phyloP scores from a whole-genome alignment of 2,888 invertebrate genomes.

The Acrocera orbiculus region DNA sequence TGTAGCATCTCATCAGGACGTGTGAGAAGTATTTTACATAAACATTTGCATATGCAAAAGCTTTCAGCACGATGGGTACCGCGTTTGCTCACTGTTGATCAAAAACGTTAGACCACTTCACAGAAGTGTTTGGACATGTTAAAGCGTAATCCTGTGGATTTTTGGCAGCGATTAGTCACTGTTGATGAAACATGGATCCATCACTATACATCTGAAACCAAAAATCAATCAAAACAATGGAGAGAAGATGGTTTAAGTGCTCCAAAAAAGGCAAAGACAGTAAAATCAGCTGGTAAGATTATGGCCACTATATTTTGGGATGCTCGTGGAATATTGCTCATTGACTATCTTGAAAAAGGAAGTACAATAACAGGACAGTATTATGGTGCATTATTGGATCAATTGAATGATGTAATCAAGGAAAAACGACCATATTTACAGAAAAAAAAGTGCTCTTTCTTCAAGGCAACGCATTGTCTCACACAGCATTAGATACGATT shows the following conservation, averaged over 20 bases:
- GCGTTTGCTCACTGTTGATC: not conserved
- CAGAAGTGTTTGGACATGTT: not conserved
- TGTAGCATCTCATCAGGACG: not conserved
- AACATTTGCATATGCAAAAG: not conserved
- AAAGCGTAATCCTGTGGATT: not conserved
- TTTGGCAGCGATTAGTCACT: not conserved
- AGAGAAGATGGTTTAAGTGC: too few relatives aligned
- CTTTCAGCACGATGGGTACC: too few relatives aligned
- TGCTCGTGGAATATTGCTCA: not conserved
- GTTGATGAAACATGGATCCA: conserved; percentile 1
- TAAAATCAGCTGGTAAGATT: too few relatives aligned
- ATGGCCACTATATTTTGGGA: not conserved
- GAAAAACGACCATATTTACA: not conserved
- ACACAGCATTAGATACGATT: not conserved
- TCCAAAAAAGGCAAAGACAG: too few relatives aligned
- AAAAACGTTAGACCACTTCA: not conserved
- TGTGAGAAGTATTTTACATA: too few relatives aligned
- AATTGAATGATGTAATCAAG: not conserved
- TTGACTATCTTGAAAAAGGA: not conserved
- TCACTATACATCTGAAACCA: not conserved
- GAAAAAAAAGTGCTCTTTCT: not conserved
- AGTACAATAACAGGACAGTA: not conserved
- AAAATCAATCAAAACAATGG: not conserved
- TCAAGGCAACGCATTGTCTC: not conserved
- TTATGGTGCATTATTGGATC: not conserved